phyloP scores from a whole-genome alignment of 1,140 invertebrate genomes.

The Drosophila orosa region DNA sequence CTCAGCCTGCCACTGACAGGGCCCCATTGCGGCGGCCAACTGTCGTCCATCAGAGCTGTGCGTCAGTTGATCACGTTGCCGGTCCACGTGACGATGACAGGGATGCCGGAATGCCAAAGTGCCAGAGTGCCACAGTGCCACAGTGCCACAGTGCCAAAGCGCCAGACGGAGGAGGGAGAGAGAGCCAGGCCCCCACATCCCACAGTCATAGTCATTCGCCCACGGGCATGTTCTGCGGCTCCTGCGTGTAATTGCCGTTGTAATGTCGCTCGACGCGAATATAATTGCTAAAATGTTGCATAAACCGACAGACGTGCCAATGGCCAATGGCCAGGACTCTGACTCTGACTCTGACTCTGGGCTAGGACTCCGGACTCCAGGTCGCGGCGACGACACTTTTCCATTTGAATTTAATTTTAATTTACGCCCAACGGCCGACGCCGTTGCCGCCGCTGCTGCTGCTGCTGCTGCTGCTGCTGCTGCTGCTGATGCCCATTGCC shows the following conservation, averaged over 20 bases:
- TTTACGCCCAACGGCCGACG: slow-evolving; percentile 71
- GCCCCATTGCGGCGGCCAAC: slow-evolving; percentile 39
- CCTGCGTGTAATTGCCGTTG: slow-evolving; percentile 81
- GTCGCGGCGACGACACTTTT: slow-evolving; percentile 69
- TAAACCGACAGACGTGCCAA: slow-evolving; percentile 73
- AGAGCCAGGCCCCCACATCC: not conserved
- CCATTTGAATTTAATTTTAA: slow-evolving; percentile 83
- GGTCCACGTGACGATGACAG: slow-evolving; percentile 75
- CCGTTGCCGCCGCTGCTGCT: slow-evolving; percentile 7
- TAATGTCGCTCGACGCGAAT: slow-evolving; percentile 81
- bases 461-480: slow-evolving; percentile 7
- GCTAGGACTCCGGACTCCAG: slow-evolving; percentile 11
- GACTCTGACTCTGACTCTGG: not conserved
- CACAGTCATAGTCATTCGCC: slow-evolving; percentile 18
- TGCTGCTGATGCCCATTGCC: slow-evolving; percentile 44
- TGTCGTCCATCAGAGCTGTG: slow-evolving; percentile 64
- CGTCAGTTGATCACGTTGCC: slow-evolving; percentile 73
- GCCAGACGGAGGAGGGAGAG: not conserved
- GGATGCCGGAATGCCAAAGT: slow-evolving; percentile 47
- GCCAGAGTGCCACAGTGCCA: slow-evolving; percentile 19
- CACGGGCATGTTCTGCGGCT: slow-evolving; percentile 53
- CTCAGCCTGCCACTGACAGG: slow-evolving; percentile 61
- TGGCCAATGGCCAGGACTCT: slow-evolving; percentile 46
- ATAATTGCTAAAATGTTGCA: slow-evolving; percentile 83
- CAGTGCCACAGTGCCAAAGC: slow-evolving; percentile 41